phyloP scores from a whole-genome alignment of 2,888 invertebrate genomes.

The Megalurothrips usitatus region DNA sequence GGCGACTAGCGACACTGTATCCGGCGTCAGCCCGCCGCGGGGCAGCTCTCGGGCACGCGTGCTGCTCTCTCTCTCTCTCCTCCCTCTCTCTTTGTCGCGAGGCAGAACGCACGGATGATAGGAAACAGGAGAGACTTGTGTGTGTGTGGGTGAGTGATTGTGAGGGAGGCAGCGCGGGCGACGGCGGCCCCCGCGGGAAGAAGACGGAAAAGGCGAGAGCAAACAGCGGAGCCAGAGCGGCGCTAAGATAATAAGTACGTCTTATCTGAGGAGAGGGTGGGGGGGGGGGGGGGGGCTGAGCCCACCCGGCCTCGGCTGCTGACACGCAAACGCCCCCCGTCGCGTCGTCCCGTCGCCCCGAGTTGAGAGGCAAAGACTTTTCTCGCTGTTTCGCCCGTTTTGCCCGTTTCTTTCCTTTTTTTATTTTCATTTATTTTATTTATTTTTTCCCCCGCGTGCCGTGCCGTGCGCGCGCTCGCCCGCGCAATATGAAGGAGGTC shows the following conservation, averaged over 20 bases:
- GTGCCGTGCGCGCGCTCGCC: background rate
- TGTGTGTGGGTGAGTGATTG: background rate
- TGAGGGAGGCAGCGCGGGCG: background rate
- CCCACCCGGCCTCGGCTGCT: background rate
- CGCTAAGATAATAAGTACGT: slow-evolving; percentile 10
- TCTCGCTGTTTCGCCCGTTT: too few species aligned
- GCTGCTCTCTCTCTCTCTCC: too few species aligned
- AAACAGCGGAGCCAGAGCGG: background rate
- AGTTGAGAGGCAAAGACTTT: too few species aligned
- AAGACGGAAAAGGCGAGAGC: background rate
- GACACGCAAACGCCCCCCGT: background rate
- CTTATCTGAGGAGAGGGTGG: background rate
- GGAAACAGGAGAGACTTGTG: background rate
- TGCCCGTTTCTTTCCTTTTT: background rate
- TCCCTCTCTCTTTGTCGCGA: too few species aligned
- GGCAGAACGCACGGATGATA: too few species aligned
- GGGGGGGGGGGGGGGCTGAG: background rate
- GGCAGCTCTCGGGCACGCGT: too few species aligned
- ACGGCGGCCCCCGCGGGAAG: background rate
- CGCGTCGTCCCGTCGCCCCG: too few species aligned
- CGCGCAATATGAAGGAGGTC: background rate
- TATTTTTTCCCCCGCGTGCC: background rate
- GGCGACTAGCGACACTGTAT: too few species aligned
- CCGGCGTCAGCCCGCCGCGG: too few species aligned
- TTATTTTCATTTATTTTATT: background rate